Percentiles rank a stretch among this genome's conserved stretches.
Evolutionary conservation across 2,888 invertebrate genomes (phyloP).

Genomic region (Nomada lathburiana): DNA sequence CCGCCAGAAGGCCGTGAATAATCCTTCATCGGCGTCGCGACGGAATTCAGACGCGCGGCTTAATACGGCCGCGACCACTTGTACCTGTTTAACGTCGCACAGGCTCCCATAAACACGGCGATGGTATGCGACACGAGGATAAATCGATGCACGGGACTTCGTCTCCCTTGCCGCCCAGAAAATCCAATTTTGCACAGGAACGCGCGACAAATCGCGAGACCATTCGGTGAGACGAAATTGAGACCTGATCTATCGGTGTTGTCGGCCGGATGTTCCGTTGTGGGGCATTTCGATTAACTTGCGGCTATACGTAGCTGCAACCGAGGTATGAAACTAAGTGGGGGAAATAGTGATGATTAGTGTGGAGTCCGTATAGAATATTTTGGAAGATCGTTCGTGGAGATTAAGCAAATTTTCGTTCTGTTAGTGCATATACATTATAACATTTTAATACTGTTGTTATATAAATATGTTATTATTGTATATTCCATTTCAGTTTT

Average conservation of each 20-base stretch:
- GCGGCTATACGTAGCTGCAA: not conserved
- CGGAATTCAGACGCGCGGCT: slow-evolving; percentile 24
- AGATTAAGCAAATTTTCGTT: too few species aligned
- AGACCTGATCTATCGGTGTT: too few species aligned
- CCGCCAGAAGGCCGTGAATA: slow-evolving; percentile 32
- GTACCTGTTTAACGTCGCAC: slow-evolving; percentile 14
- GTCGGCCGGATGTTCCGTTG: too few species aligned
- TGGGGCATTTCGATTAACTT: too few species aligned
- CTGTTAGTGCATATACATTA: too few species aligned
- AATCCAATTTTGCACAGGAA: slow-evolving; percentile 2
- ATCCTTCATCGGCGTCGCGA: slow-evolving; percentile 36
- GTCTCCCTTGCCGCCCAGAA: not conserved
- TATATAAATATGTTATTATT: too few species aligned
- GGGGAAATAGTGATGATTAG: not conserved
- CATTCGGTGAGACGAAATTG: too few species aligned
- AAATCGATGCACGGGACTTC: slow-evolving; percentile 9
- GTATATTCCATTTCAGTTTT: too few species aligned
- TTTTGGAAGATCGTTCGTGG: too few species aligned
- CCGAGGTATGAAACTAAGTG: not conserved
- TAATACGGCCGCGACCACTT: slow-evolving; percentile 14
- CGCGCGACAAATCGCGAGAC: slow-evolving; percentile 1
- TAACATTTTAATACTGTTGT: too few species aligned
- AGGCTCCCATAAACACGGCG: slow-evolving; percentile 19
- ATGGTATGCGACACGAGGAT: slow-evolving; percentile 27
- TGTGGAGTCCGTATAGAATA: not conserved